A percentile compares a stretch with the other conserved stretches of the same genome.
These are phyloP conservation scores for Andrena fulva DNA, from an alignment of 2,888 invertebrate species.

Conservation along the genomic window DNA sequence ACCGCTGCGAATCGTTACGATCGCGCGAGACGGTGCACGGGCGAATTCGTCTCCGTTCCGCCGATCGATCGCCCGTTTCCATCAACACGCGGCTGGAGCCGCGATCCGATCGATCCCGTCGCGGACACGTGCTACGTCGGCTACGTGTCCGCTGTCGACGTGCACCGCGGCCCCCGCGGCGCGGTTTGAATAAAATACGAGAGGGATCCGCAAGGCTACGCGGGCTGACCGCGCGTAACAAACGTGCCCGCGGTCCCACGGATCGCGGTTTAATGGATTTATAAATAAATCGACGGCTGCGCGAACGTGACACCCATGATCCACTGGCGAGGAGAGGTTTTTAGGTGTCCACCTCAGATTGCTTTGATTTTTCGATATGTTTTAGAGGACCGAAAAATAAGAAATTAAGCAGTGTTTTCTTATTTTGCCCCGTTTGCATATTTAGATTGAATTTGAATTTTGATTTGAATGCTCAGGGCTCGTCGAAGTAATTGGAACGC, in stretches of 20 bases:
- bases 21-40: background rate
- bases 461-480: too few species aligned
- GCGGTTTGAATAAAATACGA: constrained; percentile 28
- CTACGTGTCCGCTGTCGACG: background rate
- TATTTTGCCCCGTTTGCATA: too few species aligned
- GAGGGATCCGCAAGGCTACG: constrained; percentile 25
- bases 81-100: background rate
- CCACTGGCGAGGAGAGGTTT: background rate
- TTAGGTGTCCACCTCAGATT: too few species aligned
- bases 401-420: too few species aligned
- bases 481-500: background rate
- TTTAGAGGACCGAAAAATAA: too few species aligned
- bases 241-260: constrained; percentile 39
- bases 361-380: too few species aligned
- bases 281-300: constrained; percentile 21
- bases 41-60: background rate
- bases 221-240: constrained; percentile 12
- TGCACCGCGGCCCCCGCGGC: constrained; percentile 22
- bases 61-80: background rate
- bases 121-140: constrained; percentile 7
- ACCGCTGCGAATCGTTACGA: background rate
- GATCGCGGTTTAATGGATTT: constrained; percentile 69
- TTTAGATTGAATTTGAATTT: too few species aligned
- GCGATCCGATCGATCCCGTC: background rate
- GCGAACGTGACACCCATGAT: constrained; percentile 10